Evolutionary conservation across 2,888 invertebrate genomes (phyloP).

Genomic region (Lagria hirta): DNA sequence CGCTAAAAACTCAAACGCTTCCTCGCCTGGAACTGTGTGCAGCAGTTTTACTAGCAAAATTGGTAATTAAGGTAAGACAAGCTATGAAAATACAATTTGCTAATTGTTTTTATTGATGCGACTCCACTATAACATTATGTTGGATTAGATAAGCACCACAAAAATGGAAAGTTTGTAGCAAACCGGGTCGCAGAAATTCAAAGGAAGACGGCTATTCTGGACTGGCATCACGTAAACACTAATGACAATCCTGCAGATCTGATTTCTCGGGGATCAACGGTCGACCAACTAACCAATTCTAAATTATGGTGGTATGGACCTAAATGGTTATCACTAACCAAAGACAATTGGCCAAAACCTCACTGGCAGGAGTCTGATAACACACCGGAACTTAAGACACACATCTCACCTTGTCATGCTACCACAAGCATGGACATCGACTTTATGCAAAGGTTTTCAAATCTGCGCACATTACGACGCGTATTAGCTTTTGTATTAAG

Average conservation of each 20-base stretch:
- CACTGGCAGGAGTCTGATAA: neutral
- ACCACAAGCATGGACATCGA: neutral
- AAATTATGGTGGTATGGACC: slow-evolving; percentile 22
- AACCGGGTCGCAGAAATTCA: slow-evolving; percentile 28
- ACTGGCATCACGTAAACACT: slow-evolving; percentile 23
- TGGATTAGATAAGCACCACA: slow-evolving; percentile 28
- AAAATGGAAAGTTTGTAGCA: slow-evolving; percentile 26
- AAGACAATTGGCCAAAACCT: slow-evolving; percentile 1
- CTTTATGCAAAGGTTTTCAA: neutral
- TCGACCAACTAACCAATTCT: neutral
- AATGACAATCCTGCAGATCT: slow-evolving; percentile 23
- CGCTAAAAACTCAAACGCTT: slow-evolving; percentile 24
- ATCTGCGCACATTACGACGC: neutral
- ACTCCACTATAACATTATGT: slow-evolving; percentile 30
- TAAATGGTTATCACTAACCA: neutral
- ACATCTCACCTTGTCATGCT: neutral
- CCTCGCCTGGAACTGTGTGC: slow-evolving; percentile 31
- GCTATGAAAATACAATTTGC: slow-evolving; percentile 13
- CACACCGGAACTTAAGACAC: neutral
- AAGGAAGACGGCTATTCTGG: neutral
- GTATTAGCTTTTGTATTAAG: neutral
- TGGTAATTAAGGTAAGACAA: slow-evolving; percentile 13
- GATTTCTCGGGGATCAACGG: slow-evolving; percentile 17
- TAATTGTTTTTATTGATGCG: slow-evolving; percentile 27
- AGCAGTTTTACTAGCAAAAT: slow-evolving; percentile 27